Base-by-base conservation (phyloP, 2,113 vertebrate species). In the Plecturocebus donacophilus region DNA sequence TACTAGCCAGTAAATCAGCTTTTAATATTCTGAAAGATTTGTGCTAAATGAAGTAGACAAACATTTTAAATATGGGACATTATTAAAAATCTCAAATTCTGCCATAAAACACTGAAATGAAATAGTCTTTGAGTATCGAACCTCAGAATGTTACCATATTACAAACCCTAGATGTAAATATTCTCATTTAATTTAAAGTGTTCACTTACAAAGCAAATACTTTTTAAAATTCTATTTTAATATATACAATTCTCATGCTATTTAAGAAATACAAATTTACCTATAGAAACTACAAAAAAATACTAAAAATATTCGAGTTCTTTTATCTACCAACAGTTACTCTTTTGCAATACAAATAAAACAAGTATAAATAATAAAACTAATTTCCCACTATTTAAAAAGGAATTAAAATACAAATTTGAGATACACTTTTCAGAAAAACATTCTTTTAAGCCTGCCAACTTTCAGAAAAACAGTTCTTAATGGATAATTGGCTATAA, bases 261-360 rank as follows among this genome's bases (percentile, higher is more conserved):
- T n/a, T 66, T 83, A 86, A 89, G 32, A 90, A 94, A 92, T 90
- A 49, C 12, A 68, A 68, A 77, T 73, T 70, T 96, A 23, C 49
- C 42, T 95, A 54, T 87, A 79, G 25, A 30, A 96, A 85, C 49
- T 87, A 73, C 6, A 90, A 95, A 87, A 54, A 92, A 92, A 75
- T 49, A n/a, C 20, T 80, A 87, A 93, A 94, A 85, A 76, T 68
- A 91, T 76, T 71, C 30, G 77, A 94, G 64, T 11, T 58, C 30
- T 91, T 80, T 90, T 66, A 81, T 61, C 45, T 20, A 35, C 30
- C 30, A 52, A 79, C 1, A n/a, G 25, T 11, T 54, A 58, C 66
- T 85, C 61, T 89, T 90, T 66, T 88, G 81, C 8, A 84, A 47
- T 76, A 66, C 47, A 91, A 97, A 90, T 38, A 73, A 54, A 66